Evolutionary conservation across 1,140 invertebrate species (phyloP).

Genomic region (Arctopsyche grandis): DNA sequence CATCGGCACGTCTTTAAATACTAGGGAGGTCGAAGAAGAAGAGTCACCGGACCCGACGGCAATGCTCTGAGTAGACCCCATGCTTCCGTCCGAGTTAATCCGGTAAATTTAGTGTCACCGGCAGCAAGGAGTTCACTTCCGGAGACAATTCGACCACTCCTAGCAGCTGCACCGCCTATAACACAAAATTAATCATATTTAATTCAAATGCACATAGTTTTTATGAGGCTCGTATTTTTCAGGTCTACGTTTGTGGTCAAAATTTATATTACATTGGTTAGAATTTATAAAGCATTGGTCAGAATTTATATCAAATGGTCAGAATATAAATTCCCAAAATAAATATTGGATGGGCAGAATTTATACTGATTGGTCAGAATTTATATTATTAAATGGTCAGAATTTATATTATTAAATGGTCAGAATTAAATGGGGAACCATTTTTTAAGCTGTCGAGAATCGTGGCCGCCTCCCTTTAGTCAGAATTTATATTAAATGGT

Average conservation of each 20-base stretch:
- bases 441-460: too few relatives aligned
- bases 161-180: conserved; percentile 89
- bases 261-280: neutral
- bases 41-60: conserved; percentile 79
- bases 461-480: too few relatives aligned
- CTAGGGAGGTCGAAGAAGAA: conserved; percentile 53
- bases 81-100: conserved; percentile 89
- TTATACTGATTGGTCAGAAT: too few relatives aligned
- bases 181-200: conserved; percentile 51
- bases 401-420: too few relatives aligned
- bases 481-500: too few relatives aligned
- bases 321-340: too few relatives aligned
- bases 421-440: too few relatives aligned
- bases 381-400: too few relatives aligned
- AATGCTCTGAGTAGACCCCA: conserved; percentile 93
- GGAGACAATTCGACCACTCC: conserved; percentile 82
- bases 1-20: neutral
- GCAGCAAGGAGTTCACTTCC: conserved; percentile 89
- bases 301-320: too few relatives aligned
- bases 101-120: conserved; percentile 81
- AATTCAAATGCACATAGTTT: conserved; percentile 1
- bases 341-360: too few relatives aligned
- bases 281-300: too few relatives aligned
- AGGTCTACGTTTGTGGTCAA: too few relatives aligned
- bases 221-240: neutral